These are phyloP conservation scores for Globodera rostochiensis DNA, from an alignment of 1,140 invertebrate species.

Conservation along the genomic window DNA sequence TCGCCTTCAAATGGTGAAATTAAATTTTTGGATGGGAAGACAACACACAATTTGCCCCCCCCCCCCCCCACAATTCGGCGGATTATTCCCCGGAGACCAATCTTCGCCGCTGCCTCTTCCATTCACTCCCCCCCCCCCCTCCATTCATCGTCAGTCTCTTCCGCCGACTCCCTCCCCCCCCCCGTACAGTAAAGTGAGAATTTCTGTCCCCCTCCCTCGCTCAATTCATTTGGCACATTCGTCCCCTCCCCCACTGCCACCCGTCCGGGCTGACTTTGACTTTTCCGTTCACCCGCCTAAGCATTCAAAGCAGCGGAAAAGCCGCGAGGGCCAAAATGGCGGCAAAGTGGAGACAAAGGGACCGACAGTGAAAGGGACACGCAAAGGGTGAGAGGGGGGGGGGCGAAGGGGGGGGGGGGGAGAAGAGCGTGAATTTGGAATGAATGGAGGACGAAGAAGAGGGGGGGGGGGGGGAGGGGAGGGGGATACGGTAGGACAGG, in stretches of 20 bases:
- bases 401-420: not conserved
- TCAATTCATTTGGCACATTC: no score
- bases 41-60: not conserved
- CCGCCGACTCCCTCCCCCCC: not conserved
- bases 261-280: not conserved
- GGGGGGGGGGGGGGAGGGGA: not conserved
- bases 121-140: not conserved
- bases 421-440: constrained; percentile 13
- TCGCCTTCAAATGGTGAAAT: constrained; percentile 11
- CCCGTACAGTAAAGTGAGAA: no score
- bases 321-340: constrained; percentile 1
- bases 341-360: constrained; percentile 11
- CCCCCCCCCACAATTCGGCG: constrained; percentile 5
- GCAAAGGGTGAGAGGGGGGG: not conserved
- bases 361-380: constrained; percentile 4
- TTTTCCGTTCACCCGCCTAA: not conserved
- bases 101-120: not conserved
- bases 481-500: not conserved
- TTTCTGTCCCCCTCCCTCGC: not conserved
- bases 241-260: not conserved
- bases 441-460: constrained; percentile 6
- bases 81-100: constrained; percentile 39
- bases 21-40: not conserved
- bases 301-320: constrained; percentile 9
- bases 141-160: not conserved